Evolutionary conservation across 1,140 invertebrate species (phyloP), one percentile per base, ranked within the genome.

Genomic region (Xylocopa sonorina): DNA sequence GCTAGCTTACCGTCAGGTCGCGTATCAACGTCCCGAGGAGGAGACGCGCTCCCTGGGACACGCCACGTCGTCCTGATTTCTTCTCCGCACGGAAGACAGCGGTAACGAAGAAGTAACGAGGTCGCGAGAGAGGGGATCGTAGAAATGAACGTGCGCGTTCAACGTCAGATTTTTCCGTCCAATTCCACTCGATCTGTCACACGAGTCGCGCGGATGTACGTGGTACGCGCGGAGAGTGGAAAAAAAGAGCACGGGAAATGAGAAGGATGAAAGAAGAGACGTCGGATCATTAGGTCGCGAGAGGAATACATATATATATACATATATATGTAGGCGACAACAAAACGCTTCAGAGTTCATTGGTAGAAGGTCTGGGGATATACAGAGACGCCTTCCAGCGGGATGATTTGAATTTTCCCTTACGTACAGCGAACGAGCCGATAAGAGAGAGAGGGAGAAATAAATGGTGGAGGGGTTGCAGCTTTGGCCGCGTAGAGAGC

Each of bases 381-480:
- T n/a, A n/a, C n/a, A n/a, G n/a, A n/a, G n/a, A 34, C 27, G 14
- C n/a, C 50, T 32, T 34, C 38, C 27, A 16, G n/a, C 27, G 27
- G 12, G 63, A 67, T 29, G 27, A 67, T 67, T 50, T 41, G 66
- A 89, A 88, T 80, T 88, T 88, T 83, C 74, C 67, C 79, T 53
- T 66, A 62, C 69, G 80, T 78, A 83, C 88, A 83, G 75, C 78
- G 62, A 67, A 75, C 72, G 81, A 82, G 81, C 78, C 80, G 86
- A 88, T 84, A 88, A 87, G 82, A 86, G 63, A 38, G 38, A n/a
- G 41, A 63, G 16, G 76, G 29, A 76, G 78, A 87, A 82, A 84
- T 81, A 82, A 82, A 85, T 83, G 80, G 68, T 57, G 72, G 46
- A 10, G 66, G n/a, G n/a, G n/a, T n/a, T 72, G 69, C 69, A 51